These are phyloP conservation scores for Percina caprodes DNA, from an alignment of 2,113 vertebrate genomes.

Conservation along the genomic window DNA sequence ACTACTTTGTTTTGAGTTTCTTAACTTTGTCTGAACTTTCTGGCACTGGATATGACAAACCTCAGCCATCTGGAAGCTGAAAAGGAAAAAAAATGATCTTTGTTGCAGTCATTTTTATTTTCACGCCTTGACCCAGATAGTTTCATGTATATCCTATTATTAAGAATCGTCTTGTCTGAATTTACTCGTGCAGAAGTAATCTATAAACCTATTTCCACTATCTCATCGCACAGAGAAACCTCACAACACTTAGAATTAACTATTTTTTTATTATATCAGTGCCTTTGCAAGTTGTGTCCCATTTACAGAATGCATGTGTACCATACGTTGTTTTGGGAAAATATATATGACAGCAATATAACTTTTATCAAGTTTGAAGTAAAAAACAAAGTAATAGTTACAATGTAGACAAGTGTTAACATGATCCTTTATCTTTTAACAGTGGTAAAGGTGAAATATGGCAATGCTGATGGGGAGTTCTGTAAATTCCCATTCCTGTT, in stretches of 20 bases:
- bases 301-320: neutral
- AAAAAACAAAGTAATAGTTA: neutral
- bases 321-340: neutral
- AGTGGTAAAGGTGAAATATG: slow-evolving; percentile 98
- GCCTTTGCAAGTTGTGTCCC: neutral
- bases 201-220: slow-evolving; percentile 1
- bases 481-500: slow-evolving; percentile 98
- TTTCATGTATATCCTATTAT: slow-evolving; percentile 33
- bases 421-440: slow-evolving; percentile 1
- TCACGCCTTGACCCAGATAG: slow-evolving; percentile 48
- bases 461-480: slow-evolving; percentile 96
- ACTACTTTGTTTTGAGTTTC: slow-evolving; percentile 15
- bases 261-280: neutral
- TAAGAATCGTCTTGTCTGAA: slow-evolving; percentile 23
- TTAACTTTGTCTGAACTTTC: slow-evolving; percentile 43
- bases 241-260: neutral
- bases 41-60: slow-evolving; percentile 34
- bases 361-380: neutral
- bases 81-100: slow-evolving; percentile 11
- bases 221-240: neutral
- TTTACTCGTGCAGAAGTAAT: slow-evolving; percentile 40
- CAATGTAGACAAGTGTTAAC: neutral
- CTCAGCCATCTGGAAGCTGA: slow-evolving; percentile 59
- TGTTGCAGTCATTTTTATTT: slow-evolving; percentile 29
- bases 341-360: neutral